These are phyloP conservation scores for Phaethon lepturus DNA, from an alignment of 2,113 vertebrate genomes.

Conservation along the genomic window DNA sequence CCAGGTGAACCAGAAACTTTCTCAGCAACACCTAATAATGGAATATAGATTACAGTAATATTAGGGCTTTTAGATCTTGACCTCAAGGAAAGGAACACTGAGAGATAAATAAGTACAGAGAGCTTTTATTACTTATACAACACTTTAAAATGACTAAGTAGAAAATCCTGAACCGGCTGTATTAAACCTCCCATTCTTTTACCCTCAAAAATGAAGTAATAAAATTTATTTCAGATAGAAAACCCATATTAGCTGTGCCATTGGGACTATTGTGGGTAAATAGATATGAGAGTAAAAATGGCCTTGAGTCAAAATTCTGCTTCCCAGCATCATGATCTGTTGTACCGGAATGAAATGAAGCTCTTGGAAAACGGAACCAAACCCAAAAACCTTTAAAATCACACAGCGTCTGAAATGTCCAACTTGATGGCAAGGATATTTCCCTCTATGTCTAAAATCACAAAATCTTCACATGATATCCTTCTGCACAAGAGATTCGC, in stretches of 20 bases:
- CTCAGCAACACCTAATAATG: background rate
- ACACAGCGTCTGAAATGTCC: background rate
- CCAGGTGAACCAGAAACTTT: background rate
- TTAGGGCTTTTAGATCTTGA: background rate
- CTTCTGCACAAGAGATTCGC: background rate
- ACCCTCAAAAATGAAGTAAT: background rate
- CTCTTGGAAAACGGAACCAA: background rate
- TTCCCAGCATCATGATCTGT: background rate
- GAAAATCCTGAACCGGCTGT: background rate
- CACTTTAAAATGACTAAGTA: background rate
- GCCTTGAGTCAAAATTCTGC: background rate
- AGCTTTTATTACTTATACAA: slow-evolving; percentile 1
- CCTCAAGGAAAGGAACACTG: background rate
- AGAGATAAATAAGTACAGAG: background rate
- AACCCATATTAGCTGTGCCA: background rate
- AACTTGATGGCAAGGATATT: background rate
- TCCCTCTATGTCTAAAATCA: background rate
- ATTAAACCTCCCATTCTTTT: background rate
- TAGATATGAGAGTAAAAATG: background rate
- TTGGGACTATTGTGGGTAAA: background rate
- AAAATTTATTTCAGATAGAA: background rate
- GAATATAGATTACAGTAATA: slow-evolving; percentile 12
- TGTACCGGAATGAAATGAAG: background rate
- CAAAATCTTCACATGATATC: accelerated
- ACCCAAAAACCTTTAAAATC: background rate